These are phyloP conservation scores for Caenorhabditis sulstoni DNA, from an alignment of 2,888 invertebrate species.

Conservation along the genomic window DNA sequence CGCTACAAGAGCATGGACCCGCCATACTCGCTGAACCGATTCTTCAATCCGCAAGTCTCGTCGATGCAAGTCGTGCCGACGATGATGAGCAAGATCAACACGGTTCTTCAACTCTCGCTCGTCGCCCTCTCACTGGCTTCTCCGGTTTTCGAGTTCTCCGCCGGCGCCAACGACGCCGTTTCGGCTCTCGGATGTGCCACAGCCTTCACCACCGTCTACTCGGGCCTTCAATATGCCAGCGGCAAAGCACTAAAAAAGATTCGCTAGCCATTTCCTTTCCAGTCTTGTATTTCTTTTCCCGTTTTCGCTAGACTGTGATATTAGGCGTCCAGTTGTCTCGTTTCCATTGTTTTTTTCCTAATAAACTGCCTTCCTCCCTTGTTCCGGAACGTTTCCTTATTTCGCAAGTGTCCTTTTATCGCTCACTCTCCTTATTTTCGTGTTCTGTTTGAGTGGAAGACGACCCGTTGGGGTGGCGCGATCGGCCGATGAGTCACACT, in stretches of 20 bases:
- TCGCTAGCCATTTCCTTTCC: constrained; percentile 16
- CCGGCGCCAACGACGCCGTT: constrained; percentile 50
- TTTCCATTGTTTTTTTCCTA: neutral
- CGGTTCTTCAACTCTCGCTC: constrained; percentile 90
- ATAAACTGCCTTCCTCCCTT: constrained; percentile 4
- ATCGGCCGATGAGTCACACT: constrained; percentile 1
- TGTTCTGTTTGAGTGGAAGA: constrained; percentile 5
- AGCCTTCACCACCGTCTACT: constrained; percentile 76
- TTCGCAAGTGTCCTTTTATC: neutral
- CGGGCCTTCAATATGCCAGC: constrained; percentile 78
- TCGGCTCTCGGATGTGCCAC: constrained; percentile 82
- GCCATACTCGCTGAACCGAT: constrained; percentile 66
- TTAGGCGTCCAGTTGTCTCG: constrained; percentile 19
- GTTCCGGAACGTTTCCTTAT: neutral
- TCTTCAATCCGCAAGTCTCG: constrained; percentile 78
- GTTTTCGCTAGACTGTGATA: constrained; percentile 16
- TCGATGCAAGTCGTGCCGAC: constrained; percentile 87
- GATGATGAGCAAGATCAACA: constrained; percentile 92
- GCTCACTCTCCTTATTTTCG: neutral
- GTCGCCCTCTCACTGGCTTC: constrained; percentile 92
- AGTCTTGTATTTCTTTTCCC: neutral
- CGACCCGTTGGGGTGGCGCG: neutral
- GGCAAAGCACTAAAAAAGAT: constrained; percentile 75
- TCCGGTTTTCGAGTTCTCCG: constrained; percentile 91
- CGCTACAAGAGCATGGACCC: constrained; percentile 82